Percentiles rank a stretch among this genome's conserved stretches.
Conservation (phyloP, 2,797 vertebrate species). For the Gymnothorax reevesii region DNA sequence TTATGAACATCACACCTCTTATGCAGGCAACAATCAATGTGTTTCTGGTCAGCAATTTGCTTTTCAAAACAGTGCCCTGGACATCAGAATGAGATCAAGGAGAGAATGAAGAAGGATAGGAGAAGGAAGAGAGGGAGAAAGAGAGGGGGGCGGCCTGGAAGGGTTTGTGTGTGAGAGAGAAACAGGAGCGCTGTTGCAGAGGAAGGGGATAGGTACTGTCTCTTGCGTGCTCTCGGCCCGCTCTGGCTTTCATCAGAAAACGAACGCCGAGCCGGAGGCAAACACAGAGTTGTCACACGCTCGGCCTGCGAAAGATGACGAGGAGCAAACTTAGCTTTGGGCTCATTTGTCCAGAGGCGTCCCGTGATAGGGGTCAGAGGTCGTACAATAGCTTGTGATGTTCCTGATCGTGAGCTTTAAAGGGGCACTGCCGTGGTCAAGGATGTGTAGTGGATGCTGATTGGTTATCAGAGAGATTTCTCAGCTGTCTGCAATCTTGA, state of each 20-base stretch:
- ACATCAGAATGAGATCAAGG: neutral
- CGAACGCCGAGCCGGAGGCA: conserved; percentile 33
- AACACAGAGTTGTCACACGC: conserved; percentile 26
- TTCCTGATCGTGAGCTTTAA: conserved; percentile 43
- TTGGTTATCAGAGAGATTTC: no score
- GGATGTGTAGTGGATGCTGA: no score
- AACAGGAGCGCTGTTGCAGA: conserved; percentile 21
- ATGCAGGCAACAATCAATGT: neutral
- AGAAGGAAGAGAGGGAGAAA: neutral
- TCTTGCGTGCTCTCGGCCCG: conserved; percentile 30
- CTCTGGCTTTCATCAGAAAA: conserved; percentile 60
- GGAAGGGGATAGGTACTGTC: conserved; percentile 23
- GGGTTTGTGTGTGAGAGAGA: conserved; percentile 9
- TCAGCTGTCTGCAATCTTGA: no score
- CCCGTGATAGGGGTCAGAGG: conserved; percentile 45
- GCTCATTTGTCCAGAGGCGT: conserved; percentile 27
- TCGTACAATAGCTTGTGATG: conserved; percentile 50
- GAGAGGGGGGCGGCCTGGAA: neutral
- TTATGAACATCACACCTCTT: no score
- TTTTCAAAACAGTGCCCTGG: neutral
- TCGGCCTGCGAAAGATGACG: conserved; percentile 39
- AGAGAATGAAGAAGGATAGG: neutral
- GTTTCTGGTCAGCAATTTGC: neutral
- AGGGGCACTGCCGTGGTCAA: neutral
- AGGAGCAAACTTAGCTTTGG: conserved; percentile 62